phyloP scores from a whole-genome alignment of 2,113 vertebrate genomes.

The Rousettus leschenaultii region DNA sequence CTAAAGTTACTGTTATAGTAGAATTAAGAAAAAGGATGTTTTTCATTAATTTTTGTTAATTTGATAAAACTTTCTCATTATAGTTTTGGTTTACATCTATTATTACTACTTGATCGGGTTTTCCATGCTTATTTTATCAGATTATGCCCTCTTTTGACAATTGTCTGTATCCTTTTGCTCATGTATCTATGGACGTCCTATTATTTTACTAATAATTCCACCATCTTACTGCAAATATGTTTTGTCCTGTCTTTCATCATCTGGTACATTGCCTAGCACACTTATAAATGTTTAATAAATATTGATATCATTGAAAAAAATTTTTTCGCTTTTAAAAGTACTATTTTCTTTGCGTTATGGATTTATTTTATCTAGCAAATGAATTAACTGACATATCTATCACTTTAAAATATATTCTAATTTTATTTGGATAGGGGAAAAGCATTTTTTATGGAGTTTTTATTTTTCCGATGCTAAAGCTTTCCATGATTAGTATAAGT shows the following conservation, averaged over 20 bases:
- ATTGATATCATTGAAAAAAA: background rate
- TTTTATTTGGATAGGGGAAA: background rate
- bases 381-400: background rate
- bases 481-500: background rate
- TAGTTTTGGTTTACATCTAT: background rate
- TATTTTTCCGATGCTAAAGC: background rate
- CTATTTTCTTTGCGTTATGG: background rate
- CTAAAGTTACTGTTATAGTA: background rate
- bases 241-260: background rate
- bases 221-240: background rate
- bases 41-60: background rate
- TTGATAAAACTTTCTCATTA: background rate
- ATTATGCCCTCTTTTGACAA: background rate
- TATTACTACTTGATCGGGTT: background rate
- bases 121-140: background rate
- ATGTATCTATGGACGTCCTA: background rate
- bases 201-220: background rate
- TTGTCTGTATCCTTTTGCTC: background rate
- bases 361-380: background rate
- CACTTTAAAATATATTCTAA: background rate
- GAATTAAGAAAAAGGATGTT: background rate
- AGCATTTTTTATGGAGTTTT: background rate
- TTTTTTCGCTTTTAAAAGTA: background rate
- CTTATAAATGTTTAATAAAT: background rate
- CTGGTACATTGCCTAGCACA: background rate